Conservation (phyloP, 2,888 invertebrate species). For the Agrotis puta region DNA sequence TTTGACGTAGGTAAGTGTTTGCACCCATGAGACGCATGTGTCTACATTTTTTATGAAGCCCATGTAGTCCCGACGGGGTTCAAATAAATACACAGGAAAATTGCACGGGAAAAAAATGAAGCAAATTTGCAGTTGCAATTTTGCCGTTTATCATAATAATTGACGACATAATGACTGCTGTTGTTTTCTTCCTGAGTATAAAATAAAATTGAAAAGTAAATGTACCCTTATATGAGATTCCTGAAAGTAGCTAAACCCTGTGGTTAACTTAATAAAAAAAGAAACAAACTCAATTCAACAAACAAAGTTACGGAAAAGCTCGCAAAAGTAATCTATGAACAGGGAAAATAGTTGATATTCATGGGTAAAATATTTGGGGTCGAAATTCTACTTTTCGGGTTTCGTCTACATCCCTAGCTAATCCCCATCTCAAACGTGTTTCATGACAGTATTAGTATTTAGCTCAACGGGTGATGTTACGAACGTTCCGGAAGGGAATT, state of each 20-base stretch:
- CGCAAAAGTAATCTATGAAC: conserved; percentile 67
- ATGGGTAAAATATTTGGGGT: conserved; percentile 31
- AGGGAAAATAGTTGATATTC: conserved; percentile 74
- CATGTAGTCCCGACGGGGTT: conserved; percentile 1
- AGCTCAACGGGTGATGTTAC: conserved; percentile 11
- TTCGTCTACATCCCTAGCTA: conserved; percentile 12
- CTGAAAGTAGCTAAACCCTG: conserved; percentile 12
- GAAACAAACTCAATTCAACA: conserved; percentile 20
- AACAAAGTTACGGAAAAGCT: conserved; percentile 57
- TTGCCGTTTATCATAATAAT: conserved; percentile 26
- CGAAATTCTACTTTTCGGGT: conserved; percentile 27
- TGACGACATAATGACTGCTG: conserved; percentile 24
- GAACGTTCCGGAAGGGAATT: conserved; percentile 24
- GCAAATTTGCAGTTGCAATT: conserved; percentile 28
- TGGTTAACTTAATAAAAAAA: conserved; percentile 1
- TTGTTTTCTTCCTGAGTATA: conserved; percentile 16
- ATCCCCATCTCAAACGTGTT: conserved; percentile 3
- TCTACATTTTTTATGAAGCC: conserved; percentile 47
- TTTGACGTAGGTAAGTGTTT: conserved; percentile 56
- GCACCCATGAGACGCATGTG: conserved; percentile 41
- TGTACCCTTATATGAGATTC: neutral
- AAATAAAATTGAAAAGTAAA: neutral
- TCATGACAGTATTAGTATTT: conserved; percentile 23
- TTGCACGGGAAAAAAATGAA: conserved; percentile 12
- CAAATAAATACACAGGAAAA: conserved; percentile 19